Conservation (phyloP, 2,888 invertebrate species). For the Liposcelis brunnea region DNA sequence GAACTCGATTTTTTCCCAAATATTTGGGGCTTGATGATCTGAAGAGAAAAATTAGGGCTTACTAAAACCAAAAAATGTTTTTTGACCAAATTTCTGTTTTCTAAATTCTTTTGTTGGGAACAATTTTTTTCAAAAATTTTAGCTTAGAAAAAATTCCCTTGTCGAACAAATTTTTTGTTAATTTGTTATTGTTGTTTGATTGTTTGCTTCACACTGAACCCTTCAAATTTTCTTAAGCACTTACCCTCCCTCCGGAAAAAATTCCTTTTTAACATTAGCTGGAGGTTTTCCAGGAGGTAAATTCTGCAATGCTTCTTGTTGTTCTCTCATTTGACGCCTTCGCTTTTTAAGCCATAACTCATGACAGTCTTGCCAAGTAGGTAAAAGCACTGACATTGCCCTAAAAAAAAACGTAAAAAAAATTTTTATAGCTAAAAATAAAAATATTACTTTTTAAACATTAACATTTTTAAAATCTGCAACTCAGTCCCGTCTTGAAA, state of each 20-base stretch:
- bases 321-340: slow-evolving; percentile 66
- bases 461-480: background rate
- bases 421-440: slow-evolving; percentile 9
- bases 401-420: slow-evolving; percentile 30
- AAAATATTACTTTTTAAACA: slow-evolving; percentile 9
- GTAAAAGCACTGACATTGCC: slow-evolving; percentile 62
- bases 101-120: no score
- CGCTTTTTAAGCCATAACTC: slow-evolving; percentile 97
- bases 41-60: no score
- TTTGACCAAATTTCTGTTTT: no score
- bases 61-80: no score
- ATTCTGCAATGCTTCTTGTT: slow-evolving; percentile 37
- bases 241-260: slow-evolving; percentile 12
- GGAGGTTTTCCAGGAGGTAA: slow-evolving; percentile 25
- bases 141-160: no score
- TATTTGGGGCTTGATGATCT: no score
- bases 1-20: no score
- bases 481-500: no score
- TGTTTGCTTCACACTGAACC: no score
- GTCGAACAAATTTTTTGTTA: no score
- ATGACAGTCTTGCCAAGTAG: slow-evolving; percentile 96
- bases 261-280: slow-evolving; percentile 18
- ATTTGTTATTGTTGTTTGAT: no score
- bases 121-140: no score
- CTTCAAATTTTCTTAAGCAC: slow-evolving; percentile 9